Conservation (phyloP, 2,888 invertebrate genomes). For the Drosophila prolongata region DNA sequence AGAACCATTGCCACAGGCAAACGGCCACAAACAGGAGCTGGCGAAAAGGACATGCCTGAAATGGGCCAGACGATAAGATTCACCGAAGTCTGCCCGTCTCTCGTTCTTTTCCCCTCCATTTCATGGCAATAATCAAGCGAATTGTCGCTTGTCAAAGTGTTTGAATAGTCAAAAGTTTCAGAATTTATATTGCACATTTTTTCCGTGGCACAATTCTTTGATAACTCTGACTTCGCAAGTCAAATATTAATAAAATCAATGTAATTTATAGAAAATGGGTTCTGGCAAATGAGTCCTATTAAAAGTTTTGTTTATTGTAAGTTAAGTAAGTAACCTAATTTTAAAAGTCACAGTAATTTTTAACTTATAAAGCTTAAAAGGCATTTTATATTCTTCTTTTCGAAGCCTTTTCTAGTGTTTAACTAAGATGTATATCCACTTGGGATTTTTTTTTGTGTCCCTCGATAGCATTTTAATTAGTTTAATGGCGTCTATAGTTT, state of each 20-base stretch:
- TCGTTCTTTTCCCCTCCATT: slow-evolving; percentile 23
- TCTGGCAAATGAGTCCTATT: neutral
- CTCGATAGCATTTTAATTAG: too few relatives aligned
- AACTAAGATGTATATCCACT: too few relatives aligned
- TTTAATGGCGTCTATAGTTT: too few relatives aligned
- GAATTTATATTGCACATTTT: slow-evolving; percentile 30
- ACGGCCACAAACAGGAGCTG: slow-evolving; percentile 5
- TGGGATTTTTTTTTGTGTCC: too few relatives aligned
- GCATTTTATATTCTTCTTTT: too few relatives aligned
- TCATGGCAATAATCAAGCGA: slow-evolving; percentile 71
- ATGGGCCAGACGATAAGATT: slow-evolving; percentile 43
- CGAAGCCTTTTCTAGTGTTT: too few relatives aligned
- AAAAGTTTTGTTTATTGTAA: neutral
- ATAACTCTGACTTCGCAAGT: neutral
- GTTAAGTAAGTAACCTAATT: too few relatives aligned
- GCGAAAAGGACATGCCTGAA: slow-evolving; percentile 35
- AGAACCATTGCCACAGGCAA: neutral
- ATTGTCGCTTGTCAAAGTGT: slow-evolving; percentile 76
- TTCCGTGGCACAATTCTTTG: neutral
- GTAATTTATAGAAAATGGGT: neutral
- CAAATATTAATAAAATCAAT: neutral
- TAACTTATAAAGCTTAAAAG: too few relatives aligned
- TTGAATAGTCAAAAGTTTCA: slow-evolving; percentile 58
- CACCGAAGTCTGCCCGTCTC: slow-evolving; percentile 20
- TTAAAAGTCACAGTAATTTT: too few relatives aligned